Base-by-base conservation (phyloP, 2,113 vertebrate genomes). In the Cisticola juncidis region DNA sequence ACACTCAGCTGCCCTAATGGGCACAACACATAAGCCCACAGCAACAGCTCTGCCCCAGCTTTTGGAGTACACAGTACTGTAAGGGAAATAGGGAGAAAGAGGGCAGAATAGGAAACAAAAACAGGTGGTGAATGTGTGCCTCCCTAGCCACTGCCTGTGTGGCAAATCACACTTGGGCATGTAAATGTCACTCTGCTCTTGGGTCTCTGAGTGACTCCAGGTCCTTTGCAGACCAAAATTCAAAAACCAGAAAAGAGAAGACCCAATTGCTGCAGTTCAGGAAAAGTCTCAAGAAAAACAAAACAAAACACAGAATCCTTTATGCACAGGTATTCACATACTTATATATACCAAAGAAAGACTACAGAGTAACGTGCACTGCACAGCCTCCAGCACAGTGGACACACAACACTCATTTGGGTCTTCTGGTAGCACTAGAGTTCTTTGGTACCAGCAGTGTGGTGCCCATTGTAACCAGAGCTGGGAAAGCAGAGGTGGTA, bases 311-410 rank as follows among this genome's bases (percentile, higher is more conserved):
- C 17, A 29, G 28, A 48, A 47, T 61, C 12, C 44, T 74, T 74
- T 68, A 50, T 12, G 26, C 26, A 44, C 31, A 60, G n/a, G 17
- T 45, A 79, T 16, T 8, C 18, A 42, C 5, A 6, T 14, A 57
- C 33, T 36, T 53, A 48, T 11, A 16, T 18, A 51, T 5, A 69
- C 33, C 6, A 42, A 61, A 50, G 50, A 60, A 80, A 57, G 24
- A 35, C 50, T 36, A 33, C 0, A 9, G 33, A 73, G 22, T 14
- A 61, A 42, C 23, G 26, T 0, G 12, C 3, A 14, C 7, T 38
- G 18, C n/a, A 24, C 0, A 68, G 56, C 12, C 71, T 17, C n/a
- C 16, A 45, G 53, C 9, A n/a, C 48, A 60, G 65, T 0, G 8
- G 25, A 20, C 28, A 35, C 3, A 8, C 33, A 66, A 44, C 14